phyloP scores from a whole-genome alignment of 2,888 invertebrate genomes.

The Corythucha ciliata region DNA sequence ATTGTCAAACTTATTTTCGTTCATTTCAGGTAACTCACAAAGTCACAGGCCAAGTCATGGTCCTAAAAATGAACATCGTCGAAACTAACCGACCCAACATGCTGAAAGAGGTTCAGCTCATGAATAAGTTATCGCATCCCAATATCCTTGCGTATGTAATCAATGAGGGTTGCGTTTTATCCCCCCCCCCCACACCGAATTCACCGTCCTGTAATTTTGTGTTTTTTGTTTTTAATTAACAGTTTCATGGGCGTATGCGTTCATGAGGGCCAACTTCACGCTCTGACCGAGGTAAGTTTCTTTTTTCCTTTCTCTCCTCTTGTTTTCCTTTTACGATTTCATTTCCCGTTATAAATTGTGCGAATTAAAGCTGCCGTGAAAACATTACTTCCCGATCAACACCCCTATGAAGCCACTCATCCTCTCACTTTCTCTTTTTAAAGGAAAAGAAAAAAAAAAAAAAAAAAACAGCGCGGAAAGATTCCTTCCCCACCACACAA shows the following conservation, averaged over 20 bases:
- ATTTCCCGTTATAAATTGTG: too few relatives aligned
- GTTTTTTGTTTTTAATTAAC: slow-evolving; percentile 36
- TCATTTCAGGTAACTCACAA: slow-evolving; percentile 75
- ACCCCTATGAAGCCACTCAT: too few relatives aligned
- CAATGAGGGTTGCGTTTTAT: slow-evolving; percentile 4
- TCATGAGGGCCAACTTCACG: slow-evolving; percentile 90
- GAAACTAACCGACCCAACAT: slow-evolving; percentile 90
- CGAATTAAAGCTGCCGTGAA: too few relatives aligned
- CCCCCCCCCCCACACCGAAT: background rate
- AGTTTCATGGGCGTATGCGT: slow-evolving; percentile 95
- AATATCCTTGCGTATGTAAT: slow-evolving; percentile 75
- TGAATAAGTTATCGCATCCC: slow-evolving; percentile 89
- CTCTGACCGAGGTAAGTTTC: slow-evolving; percentile 66
- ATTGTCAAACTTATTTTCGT: slow-evolving; percentile 2
- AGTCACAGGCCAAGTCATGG: slow-evolving; percentile 89
- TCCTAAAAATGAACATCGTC: slow-evolving; percentile 91
- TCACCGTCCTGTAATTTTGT: background rate
- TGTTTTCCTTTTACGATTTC: too few relatives aligned
- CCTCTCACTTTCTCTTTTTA: too few relatives aligned
- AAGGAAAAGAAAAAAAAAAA: too few relatives aligned
- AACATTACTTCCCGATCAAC: too few relatives aligned
- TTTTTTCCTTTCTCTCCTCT: background rate
- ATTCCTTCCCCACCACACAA: too few relatives aligned
- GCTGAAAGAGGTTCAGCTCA: slow-evolving; percentile 92
- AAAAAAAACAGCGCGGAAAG: too few relatives aligned